Percentiles rank a stretch among this genome's conserved stretches.
These are phyloP conservation scores for Leuciscus waleckii DNA, from an alignment of 2,797 vertebrate species.

Conservation along the genomic window DNA sequence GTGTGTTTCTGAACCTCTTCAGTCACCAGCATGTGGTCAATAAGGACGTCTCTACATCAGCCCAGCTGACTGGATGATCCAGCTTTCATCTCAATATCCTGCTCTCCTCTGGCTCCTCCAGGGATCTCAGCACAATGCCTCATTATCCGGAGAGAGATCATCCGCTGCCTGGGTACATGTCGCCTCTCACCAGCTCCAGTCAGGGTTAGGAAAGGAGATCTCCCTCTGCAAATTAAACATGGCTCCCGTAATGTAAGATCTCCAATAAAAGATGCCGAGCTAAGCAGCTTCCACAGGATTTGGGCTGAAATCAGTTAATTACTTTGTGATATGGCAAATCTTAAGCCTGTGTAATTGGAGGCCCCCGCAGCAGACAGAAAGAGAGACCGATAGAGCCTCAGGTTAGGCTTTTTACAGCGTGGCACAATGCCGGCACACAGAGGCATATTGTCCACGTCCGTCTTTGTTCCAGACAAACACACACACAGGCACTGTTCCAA, in stretches of 20 bases:
- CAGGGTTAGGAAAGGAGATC: constrained; percentile 49
- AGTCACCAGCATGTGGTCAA: constrained; percentile 22
- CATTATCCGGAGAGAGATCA: constrained; percentile 45
- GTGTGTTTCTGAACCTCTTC: constrained; percentile 22
- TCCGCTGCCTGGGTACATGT: constrained; percentile 48
- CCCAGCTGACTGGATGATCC: constrained; percentile 34
- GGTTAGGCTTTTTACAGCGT: constrained; percentile 30
- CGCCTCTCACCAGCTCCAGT: constrained; percentile 38
- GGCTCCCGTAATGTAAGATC: constrained; percentile 48
- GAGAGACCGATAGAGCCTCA: neutral
- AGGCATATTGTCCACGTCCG: constrained; percentile 6
- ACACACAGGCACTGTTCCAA: neutral
- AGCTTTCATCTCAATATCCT: constrained; percentile 40
- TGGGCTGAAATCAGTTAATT: constrained; percentile 49
- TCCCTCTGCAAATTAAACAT: constrained; percentile 52
- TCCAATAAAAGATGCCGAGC: constrained; percentile 51
- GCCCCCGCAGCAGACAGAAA: constrained; percentile 36
- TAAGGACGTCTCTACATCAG: constrained; percentile 29
- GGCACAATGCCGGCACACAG: constrained; percentile 29
- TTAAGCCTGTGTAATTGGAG: constrained; percentile 56
- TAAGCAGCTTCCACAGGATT: constrained; percentile 50
- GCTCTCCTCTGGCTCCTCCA: constrained; percentile 31
- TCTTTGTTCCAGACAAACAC: constrained; percentile 37
- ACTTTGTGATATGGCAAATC: constrained; percentile 35
- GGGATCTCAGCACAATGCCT: constrained; percentile 45